Base-by-base conservation (phyloP, 2,113 vertebrate species). In the Calyptomena viridis region DNA sequence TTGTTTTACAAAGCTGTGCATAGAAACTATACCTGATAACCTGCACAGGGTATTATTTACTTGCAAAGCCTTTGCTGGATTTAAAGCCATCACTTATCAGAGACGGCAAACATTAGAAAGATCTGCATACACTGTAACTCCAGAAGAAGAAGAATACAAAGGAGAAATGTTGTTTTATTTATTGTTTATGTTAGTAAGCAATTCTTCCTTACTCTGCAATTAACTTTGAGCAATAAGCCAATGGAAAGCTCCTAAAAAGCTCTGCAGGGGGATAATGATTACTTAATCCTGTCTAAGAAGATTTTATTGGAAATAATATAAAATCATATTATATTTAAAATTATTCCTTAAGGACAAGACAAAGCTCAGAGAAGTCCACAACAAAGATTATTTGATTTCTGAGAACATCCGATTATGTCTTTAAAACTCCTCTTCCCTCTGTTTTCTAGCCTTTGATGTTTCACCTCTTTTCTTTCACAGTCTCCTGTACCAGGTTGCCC, bases 201-300 rank as follows among this genome's bases (percentile, higher is more conserved):
- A 53, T 71, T 90, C 67, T 74, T 88, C 16, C 56, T 76, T 50
- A 79, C 40, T 90, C 42, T 44, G 59, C 77, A 96, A 79, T 87
- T 89, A 94, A 86, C 59, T 95, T 64, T 58, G 46, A 91, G 68
- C 56, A 87, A 23, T 74, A 74, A 93, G 60, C 72, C 66, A 73
- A 56, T 20, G 28, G 22, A 96, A 91, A 94, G 40, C 49, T 72
- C 72, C 59, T 94, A 47, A 85, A 94, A 89, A 90, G 31, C 53
- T 92, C 66, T 76, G 31, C 7, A 55, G n/a, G 6, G 33, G 37
- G 44, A 79, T 84, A 64, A 75, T 80, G 75, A 69, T 74, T 40
- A 50, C 12, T 89, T 63, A 94, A 93, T 91, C 42, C 53, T 6
- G 1, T 46, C 49, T 63, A 87, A 90, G 49, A 35, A 74, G 37